Evolutionary conservation across 1,140 invertebrate genomes (phyloP).

Genomic region (Goniozus legneri): DNA sequence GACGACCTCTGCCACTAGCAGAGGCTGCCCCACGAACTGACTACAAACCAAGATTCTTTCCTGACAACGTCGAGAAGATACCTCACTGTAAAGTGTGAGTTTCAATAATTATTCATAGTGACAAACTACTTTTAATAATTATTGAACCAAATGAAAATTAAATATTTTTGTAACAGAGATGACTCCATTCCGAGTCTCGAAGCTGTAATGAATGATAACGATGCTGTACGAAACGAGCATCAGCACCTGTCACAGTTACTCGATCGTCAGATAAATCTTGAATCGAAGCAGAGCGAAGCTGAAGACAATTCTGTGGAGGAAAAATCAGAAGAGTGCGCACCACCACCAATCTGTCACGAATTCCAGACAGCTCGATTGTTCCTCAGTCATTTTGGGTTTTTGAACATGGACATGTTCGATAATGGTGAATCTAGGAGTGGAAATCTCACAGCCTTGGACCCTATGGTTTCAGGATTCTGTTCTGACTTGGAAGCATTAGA

Average conservation of each 20-base stretch:
- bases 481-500: constrained; percentile 73
- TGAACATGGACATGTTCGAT: constrained; percentile 72
- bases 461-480: constrained; percentile 67
- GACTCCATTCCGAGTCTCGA: constrained; percentile 78
- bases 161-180: constrained; percentile 60
- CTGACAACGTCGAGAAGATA: constrained; percentile 78
- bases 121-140: constrained; percentile 11
- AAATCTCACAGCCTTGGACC: constrained; percentile 74
- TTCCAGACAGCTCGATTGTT: constrained; percentile 93
- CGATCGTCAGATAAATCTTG: constrained; percentile 50
- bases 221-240: constrained; percentile 54
- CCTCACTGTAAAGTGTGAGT: constrained; percentile 72
- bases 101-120: background rate
- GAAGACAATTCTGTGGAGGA: constrained; percentile 53
- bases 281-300: constrained; percentile 55
- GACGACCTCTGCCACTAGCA: constrained; percentile 73
- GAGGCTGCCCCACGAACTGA: constrained; percentile 62
- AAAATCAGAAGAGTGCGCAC: constrained; percentile 68
- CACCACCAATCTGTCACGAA: constrained; percentile 80
- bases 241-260: constrained; percentile 39
- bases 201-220: constrained; percentile 62
- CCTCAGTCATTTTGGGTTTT: constrained; percentile 89
- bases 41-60: constrained; percentile 74
- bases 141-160: background rate
- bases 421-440: constrained; percentile 55